These are phyloP conservation scores for Malurus cyaneus DNA, from an alignment of 2,113 vertebrate genomes.

Conservation along the genomic window DNA sequence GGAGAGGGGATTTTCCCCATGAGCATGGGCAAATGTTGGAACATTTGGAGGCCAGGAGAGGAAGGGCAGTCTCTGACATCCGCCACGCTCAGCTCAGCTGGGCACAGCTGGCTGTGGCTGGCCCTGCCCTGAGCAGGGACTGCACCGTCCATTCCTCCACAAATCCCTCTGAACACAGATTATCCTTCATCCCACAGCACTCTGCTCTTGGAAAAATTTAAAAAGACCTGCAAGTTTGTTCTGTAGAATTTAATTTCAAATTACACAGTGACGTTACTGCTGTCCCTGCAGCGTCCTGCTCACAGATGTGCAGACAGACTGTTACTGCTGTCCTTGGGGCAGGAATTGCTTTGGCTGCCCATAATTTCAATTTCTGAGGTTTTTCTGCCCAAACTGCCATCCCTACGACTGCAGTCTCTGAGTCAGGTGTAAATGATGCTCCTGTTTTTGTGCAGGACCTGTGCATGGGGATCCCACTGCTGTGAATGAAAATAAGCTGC, in stretches of 20 bases:
- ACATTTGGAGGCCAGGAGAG: neutral
- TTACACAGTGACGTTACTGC: neutral
- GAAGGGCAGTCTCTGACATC: neutral
- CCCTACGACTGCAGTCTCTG: neutral
- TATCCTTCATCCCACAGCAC: neutral
- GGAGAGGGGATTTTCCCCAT: neutral
- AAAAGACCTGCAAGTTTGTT: neutral
- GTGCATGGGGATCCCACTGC: neutral
- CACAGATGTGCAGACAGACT: neutral
- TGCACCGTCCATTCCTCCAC: neutral
- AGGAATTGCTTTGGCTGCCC: neutral
- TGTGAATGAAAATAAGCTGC: neutral
- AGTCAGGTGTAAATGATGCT: neutral
- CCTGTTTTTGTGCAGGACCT: neutral
- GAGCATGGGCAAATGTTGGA: accelerated
- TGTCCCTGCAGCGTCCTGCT: too few relatives aligned
- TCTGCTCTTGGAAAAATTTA: neutral
- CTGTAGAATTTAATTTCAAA: neutral
- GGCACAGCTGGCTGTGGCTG: too few relatives aligned
- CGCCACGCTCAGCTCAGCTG: neutral
- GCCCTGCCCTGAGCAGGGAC: neutral
- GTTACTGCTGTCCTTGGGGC: accelerated
- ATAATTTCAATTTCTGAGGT: neutral
- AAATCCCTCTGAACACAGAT: neutral
- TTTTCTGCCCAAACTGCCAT: neutral